These are phyloP conservation scores for Bombus pyrosoma DNA, from an alignment of 1,140 invertebrate genomes.

Conservation along the genomic window DNA sequence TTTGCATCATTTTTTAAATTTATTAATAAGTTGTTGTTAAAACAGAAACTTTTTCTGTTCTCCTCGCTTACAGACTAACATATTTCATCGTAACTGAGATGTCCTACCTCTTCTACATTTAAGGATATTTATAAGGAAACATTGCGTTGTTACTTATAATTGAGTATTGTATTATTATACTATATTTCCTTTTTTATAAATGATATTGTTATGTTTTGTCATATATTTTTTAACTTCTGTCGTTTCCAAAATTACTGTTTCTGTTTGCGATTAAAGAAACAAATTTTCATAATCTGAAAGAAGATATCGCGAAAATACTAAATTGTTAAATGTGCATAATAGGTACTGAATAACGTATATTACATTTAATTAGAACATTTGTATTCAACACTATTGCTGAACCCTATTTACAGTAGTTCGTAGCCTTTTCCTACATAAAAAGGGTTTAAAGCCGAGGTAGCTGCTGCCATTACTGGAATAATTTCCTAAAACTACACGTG, in stretches of 20 bases:
- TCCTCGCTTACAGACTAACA: too few species aligned
- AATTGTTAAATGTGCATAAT: neutral
- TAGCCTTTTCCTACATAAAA: neutral
- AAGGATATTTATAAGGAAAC: neutral
- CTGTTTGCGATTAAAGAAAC: neutral
- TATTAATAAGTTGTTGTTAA: neutral
- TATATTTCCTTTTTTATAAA: neutral
- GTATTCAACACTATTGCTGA: slow-evolving; percentile 2
- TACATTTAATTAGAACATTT: neutral
- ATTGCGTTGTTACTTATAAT: neutral
- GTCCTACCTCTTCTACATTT: too few species aligned
- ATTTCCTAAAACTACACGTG: neutral
- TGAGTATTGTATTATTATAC: neutral
- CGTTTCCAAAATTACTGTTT: neutral
- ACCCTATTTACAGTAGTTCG: slow-evolving; percentile 30
- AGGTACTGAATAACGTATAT: neutral
- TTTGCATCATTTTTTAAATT: neutral
- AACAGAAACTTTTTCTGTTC: too few species aligned
- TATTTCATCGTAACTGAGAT: too few species aligned
- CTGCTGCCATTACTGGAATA: neutral
- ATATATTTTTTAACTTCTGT: neutral
- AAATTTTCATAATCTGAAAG: neutral
- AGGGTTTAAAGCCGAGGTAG: slow-evolving; percentile 15
- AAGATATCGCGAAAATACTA: neutral
- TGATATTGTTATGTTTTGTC: neutral